These are phyloP conservation scores for Myotis myotis DNA, from an alignment of 2,797 vertebrate species.

Conservation along the genomic window DNA sequence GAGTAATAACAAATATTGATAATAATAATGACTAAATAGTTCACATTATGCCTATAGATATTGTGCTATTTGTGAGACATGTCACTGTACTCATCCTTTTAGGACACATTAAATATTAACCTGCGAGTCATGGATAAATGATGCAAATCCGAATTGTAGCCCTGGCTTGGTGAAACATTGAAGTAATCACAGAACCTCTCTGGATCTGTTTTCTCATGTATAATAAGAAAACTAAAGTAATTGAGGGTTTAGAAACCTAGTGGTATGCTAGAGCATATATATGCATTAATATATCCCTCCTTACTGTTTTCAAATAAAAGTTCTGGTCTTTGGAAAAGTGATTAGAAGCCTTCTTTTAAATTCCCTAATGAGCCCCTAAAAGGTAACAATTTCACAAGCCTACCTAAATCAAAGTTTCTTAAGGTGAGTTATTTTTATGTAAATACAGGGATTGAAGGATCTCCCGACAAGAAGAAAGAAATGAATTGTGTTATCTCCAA, in stretches of 20 bases:
- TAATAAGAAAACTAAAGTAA: background rate
- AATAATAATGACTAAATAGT: background rate
- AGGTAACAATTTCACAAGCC: background rate
- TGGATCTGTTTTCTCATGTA: background rate
- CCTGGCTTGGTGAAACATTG: background rate
- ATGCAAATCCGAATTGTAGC: background rate
- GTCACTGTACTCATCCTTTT: background rate
- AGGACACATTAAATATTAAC: background rate
- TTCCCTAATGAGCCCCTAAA: background rate
- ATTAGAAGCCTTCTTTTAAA: background rate
- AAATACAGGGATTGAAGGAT: conserved; percentile 26
- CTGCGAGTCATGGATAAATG: background rate
- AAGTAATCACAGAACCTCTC: background rate
- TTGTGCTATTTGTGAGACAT: fast-evolving
- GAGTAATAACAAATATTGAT: background rate
- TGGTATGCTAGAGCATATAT: background rate
- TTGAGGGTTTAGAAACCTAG: background rate
- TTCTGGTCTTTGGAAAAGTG: background rate
- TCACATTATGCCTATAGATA: background rate
- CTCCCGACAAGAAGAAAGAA: conserved; percentile 36
- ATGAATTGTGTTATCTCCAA: background rate
- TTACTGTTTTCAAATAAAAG: background rate
- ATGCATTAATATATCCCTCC: background rate
- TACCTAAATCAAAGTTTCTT: background rate
- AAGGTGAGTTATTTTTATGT: background rate